Percentiles rank a stretch among this genome's conserved stretches.
These are phyloP conservation scores for Cyanistes caeruleus DNA, from an alignment of 2,113 vertebrate species.

Conservation along the genomic window DNA sequence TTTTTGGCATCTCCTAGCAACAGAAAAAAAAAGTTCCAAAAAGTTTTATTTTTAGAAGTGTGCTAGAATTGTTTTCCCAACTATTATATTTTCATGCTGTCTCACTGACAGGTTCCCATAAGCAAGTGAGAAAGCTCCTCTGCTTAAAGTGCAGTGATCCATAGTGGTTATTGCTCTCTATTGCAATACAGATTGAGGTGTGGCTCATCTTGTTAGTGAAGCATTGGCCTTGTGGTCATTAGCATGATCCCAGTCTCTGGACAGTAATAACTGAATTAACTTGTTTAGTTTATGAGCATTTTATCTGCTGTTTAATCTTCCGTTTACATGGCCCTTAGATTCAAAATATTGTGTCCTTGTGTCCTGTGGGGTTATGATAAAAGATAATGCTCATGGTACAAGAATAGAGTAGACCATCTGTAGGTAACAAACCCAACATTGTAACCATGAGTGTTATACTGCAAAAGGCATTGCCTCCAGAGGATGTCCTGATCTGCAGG, in stretches of 20 bases:
- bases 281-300: neutral
- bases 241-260: neutral
- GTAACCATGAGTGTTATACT: neutral
- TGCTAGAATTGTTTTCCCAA: neutral
- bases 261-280: neutral
- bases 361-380: neutral
- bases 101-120: neutral
- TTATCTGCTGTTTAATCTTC: neutral
- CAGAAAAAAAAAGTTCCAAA: neutral
- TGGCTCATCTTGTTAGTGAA: neutral
- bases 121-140: neutral
- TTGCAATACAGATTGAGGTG: neutral
- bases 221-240: neutral
- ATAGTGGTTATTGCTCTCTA: neutral
- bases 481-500: neutral
- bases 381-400: neutral
- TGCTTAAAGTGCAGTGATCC: neutral
- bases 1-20: conserved; percentile 13
- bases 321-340: neutral
- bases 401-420: neutral
- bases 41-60: conserved; percentile 43
- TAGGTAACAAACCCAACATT: neutral
- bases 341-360: neutral
- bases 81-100: neutral
- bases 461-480: neutral